A percentile compares a stretch with the other conserved stretches of the same genome.
phyloP scores from a whole-genome alignment of 2,888 invertebrate genomes.

The Hypercompe scribonia region DNA sequence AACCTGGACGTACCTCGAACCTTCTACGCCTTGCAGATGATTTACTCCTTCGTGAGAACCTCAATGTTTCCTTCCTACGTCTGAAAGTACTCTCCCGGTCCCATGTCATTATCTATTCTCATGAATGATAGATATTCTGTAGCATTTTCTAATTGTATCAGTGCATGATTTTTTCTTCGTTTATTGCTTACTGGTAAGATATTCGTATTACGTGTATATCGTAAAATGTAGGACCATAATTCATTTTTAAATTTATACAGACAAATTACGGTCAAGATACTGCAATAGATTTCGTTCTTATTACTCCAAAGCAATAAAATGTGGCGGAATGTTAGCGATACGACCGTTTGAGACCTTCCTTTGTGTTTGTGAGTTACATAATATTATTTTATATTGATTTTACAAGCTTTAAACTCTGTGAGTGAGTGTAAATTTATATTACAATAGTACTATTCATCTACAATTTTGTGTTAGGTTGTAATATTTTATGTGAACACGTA shows the following conservation, averaged over 20 bases:
- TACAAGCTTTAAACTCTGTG: background rate
- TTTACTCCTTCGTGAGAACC: too few species aligned
- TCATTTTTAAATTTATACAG: slow-evolving; percentile 32
- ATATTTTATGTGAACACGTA: slow-evolving; percentile 54
- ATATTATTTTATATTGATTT: slow-evolving; percentile 35
- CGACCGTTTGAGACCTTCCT: slow-evolving; percentile 25
- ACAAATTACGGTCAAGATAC: slow-evolving; percentile 31
- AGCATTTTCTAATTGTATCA: background rate
- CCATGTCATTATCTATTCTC: background rate
- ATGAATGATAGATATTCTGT: background rate
- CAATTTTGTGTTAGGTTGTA: slow-evolving; percentile 27
- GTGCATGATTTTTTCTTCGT: slow-evolving; percentile 15
- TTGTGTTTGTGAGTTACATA: slow-evolving; percentile 34
- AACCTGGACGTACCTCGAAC: too few species aligned
- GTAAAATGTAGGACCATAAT: slow-evolving; percentile 26
- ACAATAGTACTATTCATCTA: slow-evolving; percentile 28
- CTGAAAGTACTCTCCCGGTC: too few species aligned
- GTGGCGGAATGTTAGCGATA: slow-evolving; percentile 31
- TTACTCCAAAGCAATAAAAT: slow-evolving; percentile 39
- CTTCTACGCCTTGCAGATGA: too few species aligned
- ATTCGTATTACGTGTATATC: slow-evolving; percentile 6
- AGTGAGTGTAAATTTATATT: slow-evolving; percentile 31
- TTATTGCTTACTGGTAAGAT: slow-evolving; percentile 21
- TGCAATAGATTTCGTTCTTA: slow-evolving; percentile 27
- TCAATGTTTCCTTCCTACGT: too few species aligned